phyloP scores from a whole-genome alignment of 2,888 invertebrate species.

The Sussaba pulchella region DNA sequence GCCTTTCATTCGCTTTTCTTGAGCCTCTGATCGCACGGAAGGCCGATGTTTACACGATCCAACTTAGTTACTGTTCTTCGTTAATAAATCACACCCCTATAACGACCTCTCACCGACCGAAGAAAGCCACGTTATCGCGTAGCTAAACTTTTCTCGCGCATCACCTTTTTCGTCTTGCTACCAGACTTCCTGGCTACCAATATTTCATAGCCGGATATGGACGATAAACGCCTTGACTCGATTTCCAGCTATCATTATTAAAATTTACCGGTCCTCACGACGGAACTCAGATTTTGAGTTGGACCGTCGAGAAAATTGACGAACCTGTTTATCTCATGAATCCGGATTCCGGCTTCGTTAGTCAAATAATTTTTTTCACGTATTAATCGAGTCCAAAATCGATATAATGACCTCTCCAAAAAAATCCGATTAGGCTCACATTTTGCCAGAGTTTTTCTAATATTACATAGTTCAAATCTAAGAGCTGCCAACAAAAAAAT shows the following conservation, averaged over 20 bases:
- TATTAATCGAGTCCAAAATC: no score
- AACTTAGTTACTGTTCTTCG: slow-evolving; percentile 48
- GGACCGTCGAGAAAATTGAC: background rate
- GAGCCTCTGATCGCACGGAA: slow-evolving; percentile 20
- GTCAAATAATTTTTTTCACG: background rate
- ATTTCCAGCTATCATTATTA: slow-evolving; percentile 2
- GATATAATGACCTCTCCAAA: no score
- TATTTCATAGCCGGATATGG: slow-evolving; percentile 30
- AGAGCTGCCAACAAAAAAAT: no score
- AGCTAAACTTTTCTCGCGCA: slow-evolving; percentile 28
- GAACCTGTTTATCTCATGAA: no score
- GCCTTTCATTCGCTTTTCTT: background rate
- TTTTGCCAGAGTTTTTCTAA: no score
- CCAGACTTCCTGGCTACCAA: slow-evolving; percentile 43
- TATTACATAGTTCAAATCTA: no score
- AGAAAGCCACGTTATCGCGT: slow-evolving; percentile 17
- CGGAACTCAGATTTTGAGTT: background rate
- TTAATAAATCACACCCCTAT: slow-evolving; percentile 54
- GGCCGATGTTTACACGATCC: slow-evolving; percentile 52
- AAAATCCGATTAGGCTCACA: no score
- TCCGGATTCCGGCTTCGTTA: no score
- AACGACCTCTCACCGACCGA: slow-evolving; percentile 26
- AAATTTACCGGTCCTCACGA: background rate
- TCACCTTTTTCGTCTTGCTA: slow-evolving; percentile 30
- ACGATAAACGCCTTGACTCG: slow-evolving; percentile 1